A percentile compares a stretch with the other conserved stretches of the same genome.
Evolutionary conservation across 2,797 vertebrate genomes (phyloP).

Genomic region (Tachyglossus aculeatus): DNA sequence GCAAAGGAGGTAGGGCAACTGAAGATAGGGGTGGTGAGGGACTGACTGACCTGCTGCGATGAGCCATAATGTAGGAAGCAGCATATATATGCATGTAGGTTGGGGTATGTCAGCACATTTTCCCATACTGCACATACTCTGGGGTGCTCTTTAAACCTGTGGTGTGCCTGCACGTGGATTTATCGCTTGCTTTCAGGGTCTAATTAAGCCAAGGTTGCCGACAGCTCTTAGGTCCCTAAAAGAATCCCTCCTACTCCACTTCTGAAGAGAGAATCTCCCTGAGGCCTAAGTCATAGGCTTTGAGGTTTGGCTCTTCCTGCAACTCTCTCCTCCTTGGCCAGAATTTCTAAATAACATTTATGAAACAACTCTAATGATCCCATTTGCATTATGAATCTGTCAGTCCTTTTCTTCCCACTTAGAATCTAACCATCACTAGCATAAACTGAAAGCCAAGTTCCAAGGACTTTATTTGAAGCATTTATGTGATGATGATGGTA

Average conservation of each 20-base stretch:
- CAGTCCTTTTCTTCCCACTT: neutral
- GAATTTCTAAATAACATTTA: slow-evolving; percentile 38
- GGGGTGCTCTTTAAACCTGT: no score
- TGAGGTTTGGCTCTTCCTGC: slow-evolving; percentile 2
- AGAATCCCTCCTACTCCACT: slow-evolving; percentile 8
- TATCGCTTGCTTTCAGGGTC: slow-evolving; percentile 35
- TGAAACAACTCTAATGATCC: slow-evolving; percentile 41
- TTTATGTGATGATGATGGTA: no score
- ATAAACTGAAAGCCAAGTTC: no score
- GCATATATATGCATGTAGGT: no score
- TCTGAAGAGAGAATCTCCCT: neutral
- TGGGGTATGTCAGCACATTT: no score
- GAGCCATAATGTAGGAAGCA: no score
- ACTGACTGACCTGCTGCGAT: no score
- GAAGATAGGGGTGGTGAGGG: no score
- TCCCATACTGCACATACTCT: no score
- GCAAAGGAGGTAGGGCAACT: no score
- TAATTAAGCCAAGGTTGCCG: slow-evolving; percentile 49
- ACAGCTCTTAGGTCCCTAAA: slow-evolving; percentile 37
- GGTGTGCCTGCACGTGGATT: no score
- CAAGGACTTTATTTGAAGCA: no score
- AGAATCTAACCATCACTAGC: neutral
- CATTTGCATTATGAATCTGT: slow-evolving; percentile 22
- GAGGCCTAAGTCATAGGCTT: neutral
- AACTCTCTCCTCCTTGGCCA: slow-evolving; percentile 6